Base-by-base conservation (phyloP, 2,888 invertebrate species). In the Galerucella pusilla region DNA sequence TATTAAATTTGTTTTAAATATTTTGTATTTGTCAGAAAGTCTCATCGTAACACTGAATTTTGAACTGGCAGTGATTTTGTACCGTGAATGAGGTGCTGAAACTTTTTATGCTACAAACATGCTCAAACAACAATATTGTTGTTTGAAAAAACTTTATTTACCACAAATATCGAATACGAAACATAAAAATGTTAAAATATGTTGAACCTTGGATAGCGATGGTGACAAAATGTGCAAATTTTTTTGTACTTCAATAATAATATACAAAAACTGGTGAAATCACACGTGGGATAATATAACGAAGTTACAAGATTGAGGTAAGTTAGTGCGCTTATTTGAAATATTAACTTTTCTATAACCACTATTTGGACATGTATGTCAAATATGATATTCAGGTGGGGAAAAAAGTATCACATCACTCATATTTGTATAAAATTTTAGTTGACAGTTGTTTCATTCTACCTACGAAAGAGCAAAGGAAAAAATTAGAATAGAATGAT, bases 221-320 rank as follows among this genome's bases (percentile, higher is more conserved):
- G 52, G 16, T 66, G n/a, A 67, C n/a, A 71, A 71, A 71, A 71
- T 72, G 64, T 70, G 63, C 63, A 70, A 72, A 66, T 67, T 66
- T 69, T 68, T 72, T 72, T 66, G 66, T 67, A 66, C 72, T 66
- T 71, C 67, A 35, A 70, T 63, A 35, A 63, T 52, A 46, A 25
- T 25, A 64, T n/a, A 52, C 52, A 16, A 57, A 57, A 57, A 57
- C 20, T 16, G 16, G 20, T 57, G 20, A 10, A 57, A 20, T 57
- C 57, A 57, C 57, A 16, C 20, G 20, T 20, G 57, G 57, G 6
- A 16, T 57, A n/a, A 52, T 6, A 6, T 7, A 42, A 52, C n/a
- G n/a, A n/a, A 52, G 6, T n/a, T n/a, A 12, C 52, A 52, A n/a
- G n/a, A 14, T n/a, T 6, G 14, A 52, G 14, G 52, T 14, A n/a